Base-by-base conservation (phyloP, 2,797 vertebrate genomes). In the Acanthopagrus latus region DNA sequence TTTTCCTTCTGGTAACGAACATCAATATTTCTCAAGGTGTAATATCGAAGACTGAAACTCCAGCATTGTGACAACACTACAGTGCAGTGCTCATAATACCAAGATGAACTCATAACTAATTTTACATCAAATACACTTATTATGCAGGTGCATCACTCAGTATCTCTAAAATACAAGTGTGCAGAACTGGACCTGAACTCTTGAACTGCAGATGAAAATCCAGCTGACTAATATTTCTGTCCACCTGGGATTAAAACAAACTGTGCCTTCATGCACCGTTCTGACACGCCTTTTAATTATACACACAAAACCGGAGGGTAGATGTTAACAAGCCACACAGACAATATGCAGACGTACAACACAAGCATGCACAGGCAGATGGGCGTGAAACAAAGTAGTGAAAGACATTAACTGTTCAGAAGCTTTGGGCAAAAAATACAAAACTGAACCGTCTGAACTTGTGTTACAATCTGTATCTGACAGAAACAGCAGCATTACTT, bases 271-370 rank as follows among this genome's bases (percentile, higher is more conserved):
- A 17, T 25, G n/a, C 0, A 14, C 33, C 58, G 73, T 25, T 21
- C 51, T 16, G 77, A 78, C 77, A 82, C 5, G 5, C 64, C 78
- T 75, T 64, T 56, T 62, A 55, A 60, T 62, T 33, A 33, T 23
- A 48, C 14, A 56, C 14, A 64, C 16, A 55, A 27, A 6, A 58
- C 1, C 3, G 9, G 3, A 47, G 27, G 23, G 50, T 51, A 4
- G 29, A 56, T 3, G 33, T 51, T 16, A 43, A 55, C 51, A 60
- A 44, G 7, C 44, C 9, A 21, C 16, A 25, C 1, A 54, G 46
- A 65, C 23, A 18, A 62, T 14, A 4, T 43, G 46, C n/a, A 59
- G 1, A 14, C 1, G 25, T 11, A 12, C 21, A 27, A 47, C 44
- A 66, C 63, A 11, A 16, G 64, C 23, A 63, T 2, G 3, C 9